Evolutionary conservation across 2,797 vertebrate species (phyloP), one percentile per base, ranked within the genome.

Genomic region (Xyrichtys novacula): DNA sequence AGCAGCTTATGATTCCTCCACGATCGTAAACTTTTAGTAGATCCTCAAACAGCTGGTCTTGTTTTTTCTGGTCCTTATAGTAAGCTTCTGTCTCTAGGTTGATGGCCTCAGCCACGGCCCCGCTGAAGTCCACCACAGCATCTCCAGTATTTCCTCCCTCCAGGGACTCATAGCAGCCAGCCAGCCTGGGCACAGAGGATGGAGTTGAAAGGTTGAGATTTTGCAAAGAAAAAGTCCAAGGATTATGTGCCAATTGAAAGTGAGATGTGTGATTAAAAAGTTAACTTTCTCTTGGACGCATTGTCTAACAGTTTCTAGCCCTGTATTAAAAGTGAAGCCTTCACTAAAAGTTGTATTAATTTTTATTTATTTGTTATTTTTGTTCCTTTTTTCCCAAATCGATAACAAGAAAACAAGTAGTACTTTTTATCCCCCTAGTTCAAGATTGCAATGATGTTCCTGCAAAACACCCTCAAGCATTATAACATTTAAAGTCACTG

Each of bases 81-180:
- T 65, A 93, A 26, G 66, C 81, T 2, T 40, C 87, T 2, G 1
- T 48, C 50, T 91, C 87, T 88, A 98, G 84, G 85, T 91, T 88
- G 34, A 98, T 76, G 69, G 93, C 85, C 88, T 99, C 97, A 7
- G 94, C 82, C 68, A 98, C 94, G 0, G 96, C 96, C 29, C 97
- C 97, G 12, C 95, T 98, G 86, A 99, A 99, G 83, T 99, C 97
- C 79, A 97, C 95, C 65, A 99, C 95, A 8, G 97, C 96, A 23
- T 99, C 97, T 36, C 95, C 95, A 12, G 96, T 96, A 48, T 95
- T 98, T 40, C 97, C 96, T 6, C 96, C 96, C 57, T 96, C 96
- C 44, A 99, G 88, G 4, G 96, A 96, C 85, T 99, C 95, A 0
- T 99, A 99, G 86, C 95, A 98, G 62, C 95, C 96, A 15, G 95